A percentile compares a stretch with the other conserved stretches of the same genome.
phyloP scores from a whole-genome alignment of 2,797 vertebrate species.

The Liparis tanakae region DNA sequence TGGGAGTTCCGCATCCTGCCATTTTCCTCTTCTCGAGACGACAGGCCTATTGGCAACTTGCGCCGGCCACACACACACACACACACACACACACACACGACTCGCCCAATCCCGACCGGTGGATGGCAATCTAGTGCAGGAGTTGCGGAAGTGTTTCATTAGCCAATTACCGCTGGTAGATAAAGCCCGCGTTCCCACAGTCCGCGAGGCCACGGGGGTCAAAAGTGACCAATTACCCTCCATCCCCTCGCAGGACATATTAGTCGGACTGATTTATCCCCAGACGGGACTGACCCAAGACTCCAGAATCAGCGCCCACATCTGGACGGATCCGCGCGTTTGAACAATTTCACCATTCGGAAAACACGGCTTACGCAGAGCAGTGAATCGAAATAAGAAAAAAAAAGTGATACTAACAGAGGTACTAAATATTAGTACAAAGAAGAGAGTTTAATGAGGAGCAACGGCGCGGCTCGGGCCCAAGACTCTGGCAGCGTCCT shows the following conservation, averaged over 20 bases:
- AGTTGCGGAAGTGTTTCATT: slow-evolving; percentile 87
- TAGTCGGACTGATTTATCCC: slow-evolving; percentile 80
- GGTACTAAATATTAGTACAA: background rate
- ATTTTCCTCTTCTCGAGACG: slow-evolving; percentile 80
- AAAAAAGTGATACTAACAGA: background rate
- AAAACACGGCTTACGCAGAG: slow-evolving; percentile 8
- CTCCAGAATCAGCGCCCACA: slow-evolving; percentile 66
- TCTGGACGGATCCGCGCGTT: slow-evolving; percentile 52
- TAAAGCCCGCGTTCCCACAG: slow-evolving; percentile 84
- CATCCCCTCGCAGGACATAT: slow-evolving; percentile 79
- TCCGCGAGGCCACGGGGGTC: slow-evolving; percentile 77
- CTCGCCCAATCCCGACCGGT: slow-evolving; percentile 65
- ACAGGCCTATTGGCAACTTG: slow-evolving; percentile 57
- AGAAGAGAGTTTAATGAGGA: background rate
- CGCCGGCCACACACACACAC: slow-evolving; percentile 60
- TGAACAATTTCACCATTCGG: slow-evolving; percentile 23
- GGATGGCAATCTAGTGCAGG: slow-evolving; percentile 75
- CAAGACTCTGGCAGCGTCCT: background rate
- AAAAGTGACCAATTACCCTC: slow-evolving; percentile 84
- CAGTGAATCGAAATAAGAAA: background rate
- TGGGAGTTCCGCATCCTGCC: slow-evolving; percentile 82
- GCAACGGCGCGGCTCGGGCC: background rate
- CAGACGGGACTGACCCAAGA: slow-evolving; percentile 74
- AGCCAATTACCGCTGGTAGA: slow-evolving; percentile 83
- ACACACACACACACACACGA: slow-evolving; percentile 50